Conservation (phyloP, 2,888 invertebrate species). For the Andrena minutula region DNA sequence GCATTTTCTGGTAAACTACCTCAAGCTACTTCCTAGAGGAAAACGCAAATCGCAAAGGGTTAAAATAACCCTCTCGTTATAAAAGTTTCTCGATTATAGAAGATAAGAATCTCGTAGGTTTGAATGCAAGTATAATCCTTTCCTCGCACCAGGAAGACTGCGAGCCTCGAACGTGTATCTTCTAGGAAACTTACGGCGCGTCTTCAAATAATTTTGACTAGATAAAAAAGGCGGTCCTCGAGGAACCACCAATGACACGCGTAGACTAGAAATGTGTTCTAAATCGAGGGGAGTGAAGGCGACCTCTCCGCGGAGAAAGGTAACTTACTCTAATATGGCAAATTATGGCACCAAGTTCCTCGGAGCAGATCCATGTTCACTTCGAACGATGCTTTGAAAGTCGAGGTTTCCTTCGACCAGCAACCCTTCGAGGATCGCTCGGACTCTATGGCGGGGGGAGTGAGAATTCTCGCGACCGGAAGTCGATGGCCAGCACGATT, state of each 20-base stretch:
- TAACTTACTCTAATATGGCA: conserved; percentile 75
- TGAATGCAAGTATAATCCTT: background rate
- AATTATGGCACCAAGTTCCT: conserved; percentile 79
- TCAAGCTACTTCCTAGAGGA: background rate
- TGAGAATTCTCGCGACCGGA: background rate
- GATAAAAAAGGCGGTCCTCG: conserved; percentile 43
- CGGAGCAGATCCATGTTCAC: conserved; percentile 16
- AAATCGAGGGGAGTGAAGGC: conserved; percentile 18
- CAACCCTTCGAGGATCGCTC: background rate
- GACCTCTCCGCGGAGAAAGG: background rate
- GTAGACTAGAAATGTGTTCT: conserved; percentile 52
- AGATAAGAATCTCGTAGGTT: background rate
- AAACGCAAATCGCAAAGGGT: conserved; percentile 3
- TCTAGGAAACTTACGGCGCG: conserved; percentile 16
- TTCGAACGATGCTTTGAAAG: background rate
- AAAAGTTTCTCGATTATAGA: background rate
- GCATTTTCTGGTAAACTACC: background rate
- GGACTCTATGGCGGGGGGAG: background rate
- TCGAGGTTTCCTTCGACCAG: background rate
- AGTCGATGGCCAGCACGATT: conserved; percentile 34
- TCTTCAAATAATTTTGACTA: conserved; percentile 69
- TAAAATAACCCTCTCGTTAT: background rate
- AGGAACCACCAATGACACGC: conserved; percentile 16
- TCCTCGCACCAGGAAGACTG: background rate
- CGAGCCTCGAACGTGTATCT: conserved; percentile 1